Base-by-base conservation (phyloP, 2,113 vertebrate species). In the Eupsittula cactorum region DNA sequence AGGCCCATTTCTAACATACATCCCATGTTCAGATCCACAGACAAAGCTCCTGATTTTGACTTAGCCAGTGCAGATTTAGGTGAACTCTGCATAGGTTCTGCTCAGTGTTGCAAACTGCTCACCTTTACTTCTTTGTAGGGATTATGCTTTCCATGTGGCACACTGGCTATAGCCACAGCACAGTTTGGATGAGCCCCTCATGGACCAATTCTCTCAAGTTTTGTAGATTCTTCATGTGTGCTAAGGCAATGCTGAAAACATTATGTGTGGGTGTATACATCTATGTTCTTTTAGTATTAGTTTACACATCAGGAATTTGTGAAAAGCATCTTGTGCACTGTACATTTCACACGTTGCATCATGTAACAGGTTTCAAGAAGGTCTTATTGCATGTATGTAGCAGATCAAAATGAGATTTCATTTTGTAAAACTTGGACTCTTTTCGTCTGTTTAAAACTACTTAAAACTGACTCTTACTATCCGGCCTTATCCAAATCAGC, bases 21-120 rank as follows among this genome's bases (percentile, higher is more conserved):
- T 35, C 16, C 29, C 17, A 11, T 8, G 21, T n/a, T 85, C 31
- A 47, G 13, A 53, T 37, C 29, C 42, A 42, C 24, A 46, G 13
- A 25, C 23, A 24, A 41, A 87, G 13, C 39, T 64, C 14, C 4
- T 20, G 42, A 27, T 8, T 52, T 50, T 20, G 35, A 27, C 29
- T 29, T 35, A 84, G 18, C 31, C 68, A n/a, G 6, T 20, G 21
- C 16, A 27, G 52, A 8, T n/a, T 33, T 87, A 35, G 6, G 9
- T 44, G 78, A 20, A 13, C 28, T 41, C 52, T 53, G 59, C 13
- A 9, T 8, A 24, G 16, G 5, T 78, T 53, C 18, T 74, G 27
- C 19, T 39, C 6, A 3, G 3, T 60, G 6, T 2, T 64, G 42
- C 0, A 1, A 55, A 44, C 21, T 0, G 0, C 24, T 62, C 21